Evolutionary conservation across 2,113 vertebrate species (phyloP), one percentile per base, ranked within the genome.

Genomic region (Dicaeum eximium): DNA sequence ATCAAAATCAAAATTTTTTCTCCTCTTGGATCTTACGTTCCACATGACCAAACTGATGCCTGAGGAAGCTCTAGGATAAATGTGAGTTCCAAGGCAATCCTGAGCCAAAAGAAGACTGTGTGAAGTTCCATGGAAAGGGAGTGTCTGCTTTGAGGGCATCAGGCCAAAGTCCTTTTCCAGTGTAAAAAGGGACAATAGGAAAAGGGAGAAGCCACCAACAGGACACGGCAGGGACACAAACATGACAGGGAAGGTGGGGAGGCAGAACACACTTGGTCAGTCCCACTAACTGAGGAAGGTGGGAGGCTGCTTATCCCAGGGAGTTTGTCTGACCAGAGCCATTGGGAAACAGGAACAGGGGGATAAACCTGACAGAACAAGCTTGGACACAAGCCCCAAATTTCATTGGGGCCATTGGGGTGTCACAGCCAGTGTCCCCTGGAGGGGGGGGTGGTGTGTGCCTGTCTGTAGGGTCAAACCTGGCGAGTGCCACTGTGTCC

Each of bases 221-320:
- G 30, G 42, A 19, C 30, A 31, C 18, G 4, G n/a, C 19, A 64
- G 28, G 50, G 12, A 40, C 14, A 35, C 21, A 69, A 44, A 27
- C 6, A 28, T 9, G 20, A 18, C 22, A 53, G 1, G 33, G 27
- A 15, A 31, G 15, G n/a, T n/a, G n/a, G 21, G 20, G n/a, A 77
- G 28, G 58, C 47, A 93, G 58, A 71, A 33, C 3, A 25, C 18
- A 6, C 15, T n/a, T 25, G 10, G 13, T 30, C 11, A 47, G 2
- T 27, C 3, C 1, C 20, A 10, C 15, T n/a, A 14, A 31, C 0
- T 20, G 47, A 24, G 62, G 35, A 12, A 23, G 23, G 5, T 45
- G 45, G 21, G 27, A 48, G 30, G 48, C 31, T 14, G 20, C 31
- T 75, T 6, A 8, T 47, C 50, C 11, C 50, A 51, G 7, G 10